Evolutionary conservation across 1,140 invertebrate species (phyloP).

Genomic region (Acromyrmex heyeri): DNA sequence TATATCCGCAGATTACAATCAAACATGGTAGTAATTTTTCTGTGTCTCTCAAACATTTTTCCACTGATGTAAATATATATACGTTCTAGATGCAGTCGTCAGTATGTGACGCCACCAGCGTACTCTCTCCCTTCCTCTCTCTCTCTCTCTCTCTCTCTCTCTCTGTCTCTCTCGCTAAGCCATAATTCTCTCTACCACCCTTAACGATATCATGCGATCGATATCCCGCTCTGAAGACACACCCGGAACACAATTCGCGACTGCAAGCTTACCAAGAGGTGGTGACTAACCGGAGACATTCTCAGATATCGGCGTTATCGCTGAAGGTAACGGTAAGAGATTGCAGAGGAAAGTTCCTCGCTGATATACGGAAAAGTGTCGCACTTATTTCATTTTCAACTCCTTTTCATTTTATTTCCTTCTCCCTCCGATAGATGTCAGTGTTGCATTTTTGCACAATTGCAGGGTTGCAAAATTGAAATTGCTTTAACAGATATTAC

Average conservation of each 20-base stretch:
- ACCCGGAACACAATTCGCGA: not conserved
- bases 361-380: constrained; percentile 47
- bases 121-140: not conserved
- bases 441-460: not conserved
- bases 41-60: not conserved
- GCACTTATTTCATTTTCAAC: constrained; percentile 55
- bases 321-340: constrained; percentile 69
- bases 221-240: constrained; percentile 46
- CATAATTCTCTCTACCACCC: not conserved
- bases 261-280: constrained; percentile 56
- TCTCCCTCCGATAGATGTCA: constrained; percentile 76
- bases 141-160: too few species aligned
- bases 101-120: constrained; percentile 54
- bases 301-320: constrained; percentile 52
- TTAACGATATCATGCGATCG: constrained; percentile 51
- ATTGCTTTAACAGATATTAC: not conserved
- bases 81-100: constrained; percentile 36
- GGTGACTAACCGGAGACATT: not conserved
- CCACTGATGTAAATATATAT: not conserved
- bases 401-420: constrained; percentile 66
- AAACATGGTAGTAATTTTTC: not conserved
- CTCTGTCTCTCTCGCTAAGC: not conserved
- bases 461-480: not conserved
- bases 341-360: constrained; percentile 17
- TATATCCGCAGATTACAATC: not conserved